Conservation (phyloP, 2,113 vertebrate genomes). For the Rafetus swinhoei region DNA sequence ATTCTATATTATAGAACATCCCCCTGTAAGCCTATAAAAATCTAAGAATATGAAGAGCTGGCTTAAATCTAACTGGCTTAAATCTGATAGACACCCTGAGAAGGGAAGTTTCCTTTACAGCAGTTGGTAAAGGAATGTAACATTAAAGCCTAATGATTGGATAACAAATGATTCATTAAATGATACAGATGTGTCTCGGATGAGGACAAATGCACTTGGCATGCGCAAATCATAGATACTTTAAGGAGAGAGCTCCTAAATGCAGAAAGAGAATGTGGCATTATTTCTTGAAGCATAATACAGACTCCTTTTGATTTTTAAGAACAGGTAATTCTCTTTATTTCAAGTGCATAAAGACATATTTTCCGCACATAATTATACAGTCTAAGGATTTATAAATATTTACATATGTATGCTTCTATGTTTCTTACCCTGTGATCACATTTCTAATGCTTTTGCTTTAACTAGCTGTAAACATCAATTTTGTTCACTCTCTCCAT, state of each 20-base stretch:
- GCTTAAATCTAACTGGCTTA: background rate
- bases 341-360: background rate
- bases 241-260: background rate
- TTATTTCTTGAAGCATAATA: too few relatives aligned
- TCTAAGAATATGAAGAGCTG: background rate
- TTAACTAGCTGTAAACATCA: background rate
- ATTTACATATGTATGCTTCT: background rate
- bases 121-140: background rate
- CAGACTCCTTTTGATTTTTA: background rate
- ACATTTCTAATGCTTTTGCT: background rate
- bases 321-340: background rate
- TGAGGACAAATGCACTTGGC: background rate
- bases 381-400: background rate
- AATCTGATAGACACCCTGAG: background rate
- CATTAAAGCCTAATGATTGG: background rate
- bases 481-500: background rate
- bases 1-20: background rate
- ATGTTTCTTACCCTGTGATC: background rate
- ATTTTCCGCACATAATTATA: background rate
- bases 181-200: fast-evolving
- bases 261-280: background rate
- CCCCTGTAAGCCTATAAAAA: background rate
- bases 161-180: background rate
- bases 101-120: background rate
- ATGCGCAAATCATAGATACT: background rate